These are phyloP conservation scores for Meta bourneti DNA, from an alignment of 2,888 invertebrate species.

Conservation along the genomic window DNA sequence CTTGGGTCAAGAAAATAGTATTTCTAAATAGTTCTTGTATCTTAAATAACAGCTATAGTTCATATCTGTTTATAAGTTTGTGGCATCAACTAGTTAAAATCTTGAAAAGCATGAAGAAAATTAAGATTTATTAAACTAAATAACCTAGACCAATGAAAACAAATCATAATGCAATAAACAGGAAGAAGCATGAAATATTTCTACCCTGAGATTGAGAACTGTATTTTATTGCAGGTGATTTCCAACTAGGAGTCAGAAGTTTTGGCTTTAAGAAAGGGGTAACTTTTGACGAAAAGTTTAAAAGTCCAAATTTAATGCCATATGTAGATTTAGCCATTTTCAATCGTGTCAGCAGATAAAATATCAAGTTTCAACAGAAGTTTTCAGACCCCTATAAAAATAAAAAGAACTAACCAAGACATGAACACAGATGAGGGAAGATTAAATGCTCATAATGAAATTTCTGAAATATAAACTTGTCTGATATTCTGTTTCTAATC, in stretches of 20 bases:
- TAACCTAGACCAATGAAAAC: too few relatives aligned
- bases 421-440: neutral
- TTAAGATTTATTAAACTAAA: too few relatives aligned
- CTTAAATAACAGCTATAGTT: too few relatives aligned
- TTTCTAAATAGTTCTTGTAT: too few relatives aligned
- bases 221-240: neutral
- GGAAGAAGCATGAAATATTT: neutral
- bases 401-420: neutral
- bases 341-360: neutral
- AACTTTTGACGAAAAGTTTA: neutral
- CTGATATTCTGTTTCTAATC: too few relatives aligned
- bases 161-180: neutral
- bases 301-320: slow-evolving; percentile 20
- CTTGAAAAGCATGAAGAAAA: too few relatives aligned
- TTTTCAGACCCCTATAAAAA: neutral
- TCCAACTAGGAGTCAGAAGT: neutral
- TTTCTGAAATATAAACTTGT: neutral
- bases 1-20: too few relatives aligned
- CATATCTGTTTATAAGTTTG: too few relatives aligned
- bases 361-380: neutral
- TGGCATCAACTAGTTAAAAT: too few relatives aligned
- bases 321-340: neutral
- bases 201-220: neutral
- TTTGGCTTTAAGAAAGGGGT: neutral
- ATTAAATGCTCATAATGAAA: neutral